Percentiles rank a stretch among this genome's conserved stretches.
phyloP scores from a whole-genome alignment of 53 echinoderm and acorn worm species.

The Apostichopus leukothele region DNA sequence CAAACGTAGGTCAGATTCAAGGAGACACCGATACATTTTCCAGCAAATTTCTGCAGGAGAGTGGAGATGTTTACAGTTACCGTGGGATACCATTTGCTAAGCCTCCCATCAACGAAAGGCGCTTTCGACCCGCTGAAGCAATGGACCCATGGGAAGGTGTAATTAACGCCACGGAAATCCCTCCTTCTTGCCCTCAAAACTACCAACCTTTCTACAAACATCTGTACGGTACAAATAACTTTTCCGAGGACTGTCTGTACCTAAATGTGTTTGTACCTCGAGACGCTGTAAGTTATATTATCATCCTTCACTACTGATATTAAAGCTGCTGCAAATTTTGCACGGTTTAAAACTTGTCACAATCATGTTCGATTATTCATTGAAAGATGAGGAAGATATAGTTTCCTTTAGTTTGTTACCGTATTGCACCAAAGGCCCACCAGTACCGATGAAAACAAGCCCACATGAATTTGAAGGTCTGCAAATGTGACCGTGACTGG shows the following conservation, averaged over 20 bases:
- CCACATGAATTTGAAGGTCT: too few species aligned
- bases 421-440: too few species aligned
- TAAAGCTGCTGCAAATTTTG: too few species aligned
- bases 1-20: not conserved
- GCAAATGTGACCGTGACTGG: too few species aligned
- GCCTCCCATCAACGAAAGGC: not conserved
- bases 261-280: conserved; percentile 8
- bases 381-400: too few species aligned
- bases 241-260: conserved; percentile 45
- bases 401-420: too few species aligned
- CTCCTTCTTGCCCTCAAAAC: conserved; percentile 1
- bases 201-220: not conserved
- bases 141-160: not conserved
- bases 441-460: too few species aligned
- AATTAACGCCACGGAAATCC: not conserved
- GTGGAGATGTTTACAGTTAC: not conserved
- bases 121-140: conserved; percentile 12
- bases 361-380: too few species aligned
- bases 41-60: not conserved
- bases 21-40: not conserved
- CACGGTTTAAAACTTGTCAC: too few species aligned
- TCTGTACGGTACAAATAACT: not conserved
- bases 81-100: conserved; percentile 25
- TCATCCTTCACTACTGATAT: too few species aligned
- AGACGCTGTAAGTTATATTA: not conserved